A percentile compares a stretch with the other conserved stretches of the same genome.
Conservation (phyloP, 2,888 invertebrate species). For the Stramonita haemastoma region DNA sequence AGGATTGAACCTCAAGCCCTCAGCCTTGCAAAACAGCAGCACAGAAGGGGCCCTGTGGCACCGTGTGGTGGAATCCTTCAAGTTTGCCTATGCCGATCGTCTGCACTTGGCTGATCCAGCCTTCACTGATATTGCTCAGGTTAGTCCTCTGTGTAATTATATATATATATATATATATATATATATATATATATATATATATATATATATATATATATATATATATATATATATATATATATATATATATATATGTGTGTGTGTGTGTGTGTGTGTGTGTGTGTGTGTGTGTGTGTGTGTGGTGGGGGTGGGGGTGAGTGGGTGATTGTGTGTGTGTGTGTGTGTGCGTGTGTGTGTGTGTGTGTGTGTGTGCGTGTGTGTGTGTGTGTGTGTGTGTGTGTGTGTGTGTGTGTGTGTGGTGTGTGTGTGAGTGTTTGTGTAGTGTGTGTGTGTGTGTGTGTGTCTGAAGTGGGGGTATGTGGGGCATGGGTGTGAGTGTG, state of each 20-base stretch:
- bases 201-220: background rate
- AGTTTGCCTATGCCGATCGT: conserved; percentile 89
- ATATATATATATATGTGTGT: background rate
- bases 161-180: background rate
- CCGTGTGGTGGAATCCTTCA: conserved; percentile 90
- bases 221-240: background rate
- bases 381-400: no score
- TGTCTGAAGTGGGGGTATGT: no score
- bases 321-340: no score
- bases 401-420: no score
- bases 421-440: no score
- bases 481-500: no score
- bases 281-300: background rate
- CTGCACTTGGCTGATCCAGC: conserved; percentile 59
- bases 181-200: background rate
- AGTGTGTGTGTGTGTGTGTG: no score
- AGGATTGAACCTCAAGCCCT: conserved; percentile 51
- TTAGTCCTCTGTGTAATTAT: background rate
- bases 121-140: conserved; percentile 73
- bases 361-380: no score
- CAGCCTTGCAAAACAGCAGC: conserved; percentile 41
- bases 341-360: no score
- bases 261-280: conserved; percentile 28
- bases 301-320: no score
- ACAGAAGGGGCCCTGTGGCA: conserved; percentile 83